Conservation (phyloP, 2,888 invertebrate genomes). For the Podabrus alpinus region DNA sequence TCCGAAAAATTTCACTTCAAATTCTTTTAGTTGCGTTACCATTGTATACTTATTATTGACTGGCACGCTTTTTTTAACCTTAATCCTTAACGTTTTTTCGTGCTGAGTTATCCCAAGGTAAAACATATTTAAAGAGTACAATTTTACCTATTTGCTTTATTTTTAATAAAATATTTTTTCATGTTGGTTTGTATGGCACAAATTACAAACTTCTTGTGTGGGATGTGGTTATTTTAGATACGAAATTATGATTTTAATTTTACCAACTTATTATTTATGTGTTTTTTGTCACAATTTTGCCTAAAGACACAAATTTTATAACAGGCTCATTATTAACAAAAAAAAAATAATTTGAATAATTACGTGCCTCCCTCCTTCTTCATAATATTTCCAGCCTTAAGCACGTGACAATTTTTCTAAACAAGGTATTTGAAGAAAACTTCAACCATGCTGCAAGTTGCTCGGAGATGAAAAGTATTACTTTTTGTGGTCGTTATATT, state of each 20-base stretch:
- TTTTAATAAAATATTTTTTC: background rate
- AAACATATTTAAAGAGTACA: background rate
- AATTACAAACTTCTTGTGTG: background rate
- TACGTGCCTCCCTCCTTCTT: background rate
- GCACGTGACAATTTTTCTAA: too few relatives aligned
- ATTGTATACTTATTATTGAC: background rate
- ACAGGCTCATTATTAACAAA: background rate
- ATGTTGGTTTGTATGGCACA: background rate
- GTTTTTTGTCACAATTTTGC: background rate
- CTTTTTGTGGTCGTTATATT: background rate
- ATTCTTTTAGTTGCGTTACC: background rate
- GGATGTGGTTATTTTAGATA: background rate
- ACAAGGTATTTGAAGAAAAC: too few relatives aligned
- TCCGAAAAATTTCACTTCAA: background rate
- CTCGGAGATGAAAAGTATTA: too few relatives aligned
- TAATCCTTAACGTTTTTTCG: conserved; percentile 1
- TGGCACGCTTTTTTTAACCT: conserved; percentile 1
- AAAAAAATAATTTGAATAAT: background rate
- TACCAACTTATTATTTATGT: background rate
- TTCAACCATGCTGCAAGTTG: too few relatives aligned
- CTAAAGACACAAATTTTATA: background rate
- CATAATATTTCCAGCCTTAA: too few relatives aligned
- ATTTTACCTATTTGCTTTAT: background rate
- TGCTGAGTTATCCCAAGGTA: background rate
- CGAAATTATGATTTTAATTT: background rate